Evolutionary conservation across 2,113 vertebrate genomes (phyloP), one percentile per base, ranked within the genome.

Genomic region (Syrrhaptes paradoxus): DNA sequence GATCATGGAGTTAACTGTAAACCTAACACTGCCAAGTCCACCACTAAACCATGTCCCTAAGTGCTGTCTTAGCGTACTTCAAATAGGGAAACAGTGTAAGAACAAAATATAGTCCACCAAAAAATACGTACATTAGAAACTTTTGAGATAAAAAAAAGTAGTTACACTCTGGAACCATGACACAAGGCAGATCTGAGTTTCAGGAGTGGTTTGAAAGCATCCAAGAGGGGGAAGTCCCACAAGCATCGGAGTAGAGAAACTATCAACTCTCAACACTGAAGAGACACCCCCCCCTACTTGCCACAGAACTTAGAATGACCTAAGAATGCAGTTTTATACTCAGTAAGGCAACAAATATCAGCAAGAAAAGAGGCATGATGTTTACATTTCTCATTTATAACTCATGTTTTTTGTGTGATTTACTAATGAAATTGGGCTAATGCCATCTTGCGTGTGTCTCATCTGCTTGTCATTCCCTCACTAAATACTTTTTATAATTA

Each of bases 111-210:
- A 41, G 41, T 41, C 41, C 13, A 7, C 11, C 48, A 49, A 52
- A 55, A 51, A 54, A 52, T 10, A 32, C 7, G 18, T 31, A 13
- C 25, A 24, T 45, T 88, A 49, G 63, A 66, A 22, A 17, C 8
- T 71, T 61, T 4, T 45, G 34, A 59, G 29, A 25, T 63, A 67
- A 51, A 15, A 16, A 12, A 54, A 32, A 17, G 29, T 14, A 36
- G 15, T 63, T 12, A 41, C 0, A 0, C 5, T 43, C 25, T 49
- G 25, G 36, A 49, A 55, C 17, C 32, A 49, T 7, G 21, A 13
- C 34, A 55, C 28, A 57, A 67, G 43, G 57, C 25, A 80, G 17
- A 26, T 32, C 6, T 9, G 8, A 90, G 57, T 16, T 79, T 55
- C 52, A 66, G 46, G 16, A 61, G 25, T 17, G 61, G 34, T 24